Evolutionary conservation across 2,888 invertebrate species (phyloP), one percentile per base, ranked within the genome.

Genomic region (Pristionchus maxplancki): DNA sequence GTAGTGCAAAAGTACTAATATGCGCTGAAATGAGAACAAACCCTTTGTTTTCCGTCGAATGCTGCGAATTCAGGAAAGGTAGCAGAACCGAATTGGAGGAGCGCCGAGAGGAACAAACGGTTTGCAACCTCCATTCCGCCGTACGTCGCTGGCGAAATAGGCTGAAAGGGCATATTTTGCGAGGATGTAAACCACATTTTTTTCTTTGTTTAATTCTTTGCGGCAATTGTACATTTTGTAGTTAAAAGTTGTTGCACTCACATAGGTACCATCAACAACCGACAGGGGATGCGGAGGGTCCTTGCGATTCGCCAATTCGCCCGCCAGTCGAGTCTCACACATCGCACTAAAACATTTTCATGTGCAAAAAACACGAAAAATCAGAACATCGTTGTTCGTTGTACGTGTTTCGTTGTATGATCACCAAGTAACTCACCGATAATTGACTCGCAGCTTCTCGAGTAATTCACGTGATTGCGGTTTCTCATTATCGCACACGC

Each of bases 251-350:
- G 24, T 28, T 13, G n/a, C 24, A 44, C 78, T 48, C 78, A 78
- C 78, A 48, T 40, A 78, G 1, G 15, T 8, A 6, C 78, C 78
- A 13, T 78, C 78, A 11, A 78, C 78, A n/a, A 48, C 78, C 6
- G 78, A 40, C 48, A 78, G 28, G 0, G 78, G 78, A 6, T 24
- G 28, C 9, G 78, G 78, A 0, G 78, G 78, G 1, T 78, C 78
- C 28, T 78, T 78, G 28, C 78, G 78, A 78, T 24, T 24, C 6
- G 78, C 44, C 44, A 78, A 1, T 6, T 78, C 78, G 2, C 44
- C 78, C n/a, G 78, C 28, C n/a, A 78, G n/a, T 13, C 78, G 78
- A 28, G 78, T 78, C n/a, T 40, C 78, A 28, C 78, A 78, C 40
- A 78, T 40, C 2, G 78, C n/a, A 4, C 78, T 78, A 48, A 78